Percentiles rank a stretch among this genome's conserved stretches.
Conservation (phyloP, 2,888 invertebrate genomes). For the Diachrysia chrysitis region DNA sequence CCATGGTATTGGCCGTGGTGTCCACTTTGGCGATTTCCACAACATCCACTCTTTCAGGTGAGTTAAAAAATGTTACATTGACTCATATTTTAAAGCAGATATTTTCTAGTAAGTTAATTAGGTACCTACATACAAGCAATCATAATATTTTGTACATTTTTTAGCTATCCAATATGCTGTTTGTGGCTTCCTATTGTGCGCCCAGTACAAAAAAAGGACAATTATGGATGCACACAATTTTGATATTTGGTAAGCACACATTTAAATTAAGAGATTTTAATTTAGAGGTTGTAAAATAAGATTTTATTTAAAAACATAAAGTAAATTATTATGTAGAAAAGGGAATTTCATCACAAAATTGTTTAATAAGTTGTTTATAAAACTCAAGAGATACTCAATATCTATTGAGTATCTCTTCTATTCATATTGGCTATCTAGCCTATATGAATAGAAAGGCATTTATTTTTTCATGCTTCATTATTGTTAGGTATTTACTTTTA, state of each 20-base stretch:
- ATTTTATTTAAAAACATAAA: no score
- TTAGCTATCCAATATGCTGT: conserved; percentile 94
- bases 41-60: conserved; percentile 91
- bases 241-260: conserved; percentile 92
- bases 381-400: background rate
- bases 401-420: no score
- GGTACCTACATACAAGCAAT: background rate
- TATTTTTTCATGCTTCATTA: no score
- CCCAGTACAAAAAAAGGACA: conserved; percentile 94
- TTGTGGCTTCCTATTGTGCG: conserved; percentile 94
- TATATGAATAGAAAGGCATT: no score
- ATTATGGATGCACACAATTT: conserved; percentile 94
- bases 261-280: background rate
- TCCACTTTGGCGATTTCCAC: conserved; percentile 92
- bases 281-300: no score
- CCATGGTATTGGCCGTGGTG: conserved; percentile 92
- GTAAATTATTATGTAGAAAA: no score
- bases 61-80: conserved; percentile 11
- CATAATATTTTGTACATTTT: conserved; percentile 60
- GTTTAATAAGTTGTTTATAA: no score
- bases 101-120: no score
- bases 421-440: no score
- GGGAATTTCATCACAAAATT: no score
- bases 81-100: no score
- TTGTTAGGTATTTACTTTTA: no score